Evolutionary conservation across 2,888 invertebrate genomes (phyloP), one percentile per base, ranked within the genome.

Genomic region (Bruchidius siliquastri): DNA sequence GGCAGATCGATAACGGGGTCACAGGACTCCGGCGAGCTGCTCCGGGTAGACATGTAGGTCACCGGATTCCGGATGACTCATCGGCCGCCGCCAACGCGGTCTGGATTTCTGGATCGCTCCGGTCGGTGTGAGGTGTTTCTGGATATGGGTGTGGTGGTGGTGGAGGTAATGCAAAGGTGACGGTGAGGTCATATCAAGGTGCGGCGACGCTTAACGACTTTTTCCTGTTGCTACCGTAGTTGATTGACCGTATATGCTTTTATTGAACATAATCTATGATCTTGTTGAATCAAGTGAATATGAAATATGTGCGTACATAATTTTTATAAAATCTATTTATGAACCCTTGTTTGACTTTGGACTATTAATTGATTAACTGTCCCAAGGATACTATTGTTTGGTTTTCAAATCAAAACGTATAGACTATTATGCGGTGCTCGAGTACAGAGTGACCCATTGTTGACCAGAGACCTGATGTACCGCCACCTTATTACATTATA

Each of bases 1-100:
- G 18, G 73, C 18, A 18, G 79, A 81, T 82, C 82, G 82, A 82
- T 82, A 81, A 77, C 74, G 79, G 80, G 82, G 82, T 82, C 82
- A 81, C 80, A 81, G 80, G 76, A 80, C 81, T 80, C 75, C 74
- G 74, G 74, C 76, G 72, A 71, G 76, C 76, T 75, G 75, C 76
- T 77, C 78, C 78, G 76, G 73, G 74, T 68, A 75, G 71, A 71
- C 75, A 80, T 75, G 73, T 78, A 77, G 80, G 80, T 80, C 80
- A 79, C 78, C 73, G 73, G 76, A 76, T 49, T 49, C 49, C 49
- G 49, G 49, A 49, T 49, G 49, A 49, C 49, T 49, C 49, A 49
- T 49, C 49, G 49, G 49, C 49, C 18, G 49, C 8, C 49, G 49
- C 49, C 49, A 49, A 49, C 49, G 49, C 49, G 18, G 49, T 49